A percentile compares a stretch with the other conserved stretches of the same genome.
These are phyloP conservation scores for Aporophyla nigra DNA, from an alignment of 2,888 invertebrate genomes.

Conservation along the genomic window DNA sequence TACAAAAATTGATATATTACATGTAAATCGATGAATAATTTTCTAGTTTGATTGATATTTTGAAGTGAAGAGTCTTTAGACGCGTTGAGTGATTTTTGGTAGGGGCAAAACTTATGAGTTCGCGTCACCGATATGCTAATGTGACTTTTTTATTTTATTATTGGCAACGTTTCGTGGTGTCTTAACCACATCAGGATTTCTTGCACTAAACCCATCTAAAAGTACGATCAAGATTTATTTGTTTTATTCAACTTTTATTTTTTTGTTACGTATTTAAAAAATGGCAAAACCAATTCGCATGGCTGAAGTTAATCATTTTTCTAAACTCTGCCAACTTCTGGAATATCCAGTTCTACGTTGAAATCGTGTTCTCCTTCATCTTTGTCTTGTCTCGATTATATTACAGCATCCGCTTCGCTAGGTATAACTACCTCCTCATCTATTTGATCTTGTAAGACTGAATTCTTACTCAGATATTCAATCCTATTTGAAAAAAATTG, in stretches of 20 bases:
- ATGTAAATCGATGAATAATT: neutral
- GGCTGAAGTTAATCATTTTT: constrained; percentile 6
- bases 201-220: neutral
- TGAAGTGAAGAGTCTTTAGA: too few species aligned
- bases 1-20: too few species aligned
- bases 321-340: neutral
- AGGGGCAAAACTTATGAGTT: too few species aligned
- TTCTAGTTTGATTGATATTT: neutral
- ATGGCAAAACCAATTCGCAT: neutral
- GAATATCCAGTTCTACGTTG: neutral
- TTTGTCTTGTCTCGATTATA: neutral
- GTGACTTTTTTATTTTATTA: too few species aligned
- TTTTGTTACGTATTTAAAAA: neutral
- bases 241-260: neutral
- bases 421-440: neutral
- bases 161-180: neutral
- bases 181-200: neutral
- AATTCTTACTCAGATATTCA: neutral
- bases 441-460: neutral
- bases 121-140: too few species aligned
- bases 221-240: neutral
- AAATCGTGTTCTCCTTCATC: neutral
- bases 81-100: too few species aligned
- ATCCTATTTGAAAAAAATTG: neutral
- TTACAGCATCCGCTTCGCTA: neutral